Evolutionary conservation across 2,888 invertebrate species (phyloP).

Genomic region (Cacoxenus indagator): DNA sequence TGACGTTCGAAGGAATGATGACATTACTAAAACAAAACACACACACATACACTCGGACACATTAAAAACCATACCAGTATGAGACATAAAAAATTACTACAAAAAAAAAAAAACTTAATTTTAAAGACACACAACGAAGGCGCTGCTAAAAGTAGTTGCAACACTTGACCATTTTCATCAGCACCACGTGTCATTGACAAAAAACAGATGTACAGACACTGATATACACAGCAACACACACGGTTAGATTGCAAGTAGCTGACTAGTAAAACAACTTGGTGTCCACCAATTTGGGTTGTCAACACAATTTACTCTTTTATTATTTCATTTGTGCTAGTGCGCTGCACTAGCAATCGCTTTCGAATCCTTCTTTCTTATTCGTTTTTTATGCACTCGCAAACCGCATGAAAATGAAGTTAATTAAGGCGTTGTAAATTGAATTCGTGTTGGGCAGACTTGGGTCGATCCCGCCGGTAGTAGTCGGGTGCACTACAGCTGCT

Average conservation of each 20-base stretch:
- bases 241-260: too few relatives aligned
- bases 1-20: constrained; percentile 55
- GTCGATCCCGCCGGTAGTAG: not conserved
- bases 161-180: not conserved
- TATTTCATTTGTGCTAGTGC: not conserved
- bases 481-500: not conserved
- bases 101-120: constrained; percentile 15
- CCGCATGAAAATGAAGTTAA: constrained; percentile 22
- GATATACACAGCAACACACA: too few relatives aligned
- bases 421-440: constrained; percentile 14
- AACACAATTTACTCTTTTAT: too few relatives aligned
- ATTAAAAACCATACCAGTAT: not conserved
- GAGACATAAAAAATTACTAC: constrained; percentile 19
- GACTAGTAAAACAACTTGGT: too few relatives aligned
- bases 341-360: not conserved
- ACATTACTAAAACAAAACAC: constrained; percentile 40
- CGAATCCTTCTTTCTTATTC: too few relatives aligned
- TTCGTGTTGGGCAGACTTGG: not conserved
- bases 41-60: too few relatives aligned
- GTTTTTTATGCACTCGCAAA: not conserved
- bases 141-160: not conserved
- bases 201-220: too few relatives aligned
- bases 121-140: too few relatives aligned
- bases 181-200: not conserved
- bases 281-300: too few relatives aligned